A percentile compares a stretch with the other conserved stretches of the same genome.
Conservation (phyloP, 1,140 invertebrate genomes). For the Magallana angulata region DNA sequence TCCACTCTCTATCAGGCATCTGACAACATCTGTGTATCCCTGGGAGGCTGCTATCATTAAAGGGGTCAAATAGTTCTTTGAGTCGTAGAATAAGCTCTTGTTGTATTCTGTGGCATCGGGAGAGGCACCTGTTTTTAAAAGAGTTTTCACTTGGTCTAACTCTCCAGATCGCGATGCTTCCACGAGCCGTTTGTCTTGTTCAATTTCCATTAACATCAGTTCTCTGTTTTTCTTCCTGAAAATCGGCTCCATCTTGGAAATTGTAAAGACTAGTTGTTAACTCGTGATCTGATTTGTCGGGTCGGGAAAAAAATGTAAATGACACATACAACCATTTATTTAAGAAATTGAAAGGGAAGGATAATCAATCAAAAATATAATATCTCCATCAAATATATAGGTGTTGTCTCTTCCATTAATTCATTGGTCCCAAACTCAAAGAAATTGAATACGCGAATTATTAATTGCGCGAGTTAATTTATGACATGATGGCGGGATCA, state of each 20-base stretch:
- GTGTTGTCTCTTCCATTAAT: no score
- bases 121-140: constrained; percentile 69
- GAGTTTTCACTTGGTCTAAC: constrained; percentile 54
- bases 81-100: constrained; percentile 74
- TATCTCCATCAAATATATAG: no score
- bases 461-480: neutral
- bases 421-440: no score
- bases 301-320: no score
- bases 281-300: neutral
- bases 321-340: no score
- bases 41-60: constrained; percentile 68
- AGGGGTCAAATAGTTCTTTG: constrained; percentile 76
- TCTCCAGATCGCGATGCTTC: constrained; percentile 62
- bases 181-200: constrained; percentile 61
- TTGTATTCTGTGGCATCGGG: constrained; percentile 76
- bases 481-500: constrained; percentile 6
- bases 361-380: no score
- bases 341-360: no score
- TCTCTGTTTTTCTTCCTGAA: constrained; percentile 37
- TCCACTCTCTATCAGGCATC: constrained; percentile 67
- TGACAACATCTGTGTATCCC: constrained; percentile 59
- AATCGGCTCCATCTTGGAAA: constrained; percentile 7
- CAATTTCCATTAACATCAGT: constrained; percentile 28
- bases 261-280: neutral
- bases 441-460: neutral